Evolutionary conservation across 2,888 invertebrate genomes (phyloP), one percentile per base, ranked within the genome.

Genomic region (Euphydryas editha): DNA sequence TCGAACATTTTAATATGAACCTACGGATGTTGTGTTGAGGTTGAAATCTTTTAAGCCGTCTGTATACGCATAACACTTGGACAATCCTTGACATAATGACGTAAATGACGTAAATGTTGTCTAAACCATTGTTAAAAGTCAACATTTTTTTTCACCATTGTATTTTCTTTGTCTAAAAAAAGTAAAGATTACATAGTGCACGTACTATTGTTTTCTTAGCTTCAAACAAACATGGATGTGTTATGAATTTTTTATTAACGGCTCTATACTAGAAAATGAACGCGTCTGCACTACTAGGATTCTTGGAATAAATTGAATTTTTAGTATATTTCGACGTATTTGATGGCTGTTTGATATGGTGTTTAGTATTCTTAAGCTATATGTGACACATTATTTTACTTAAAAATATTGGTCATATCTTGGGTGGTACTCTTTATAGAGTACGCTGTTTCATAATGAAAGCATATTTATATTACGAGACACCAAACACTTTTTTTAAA

Each of bases 11-110:
- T 59, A 72, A 72, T 65, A 56, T 55, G 21, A 51, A 57, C 62
- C 61, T 62, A 69, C 61, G 18, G 1, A 15, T 39, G 36, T 15
- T 21, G 65, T 36, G 6, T 59, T 68, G 71, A 57, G 54, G 63
- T 65, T 54, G 39, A 44, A 61, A 70, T 73, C 67, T 49, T 51
- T 49, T 55, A 56, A 58, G 46, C 36, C 20, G 21, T n/a, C 47
- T 18, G 21, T 44, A 44, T 36, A 66, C 42, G 55, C 36, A 67
- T 65, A 60, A 71, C 58, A 36, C 67, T 57, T 51, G 68, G 65
- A 69, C 67, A 49, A 67, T 71, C 75, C 75, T 75, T 76, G 74
- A 75, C 75, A 73, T 63, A 69, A 71, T 65, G 68, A 68, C 62
- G 65, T 61, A 55, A 68, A 49, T 30, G 64, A 46, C 15, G 60